Evolutionary conservation across 92 coral and sea anemone species (phyloP), one percentile per base, ranked within the genome.

Genomic region (Palythoa grandis): DNA sequence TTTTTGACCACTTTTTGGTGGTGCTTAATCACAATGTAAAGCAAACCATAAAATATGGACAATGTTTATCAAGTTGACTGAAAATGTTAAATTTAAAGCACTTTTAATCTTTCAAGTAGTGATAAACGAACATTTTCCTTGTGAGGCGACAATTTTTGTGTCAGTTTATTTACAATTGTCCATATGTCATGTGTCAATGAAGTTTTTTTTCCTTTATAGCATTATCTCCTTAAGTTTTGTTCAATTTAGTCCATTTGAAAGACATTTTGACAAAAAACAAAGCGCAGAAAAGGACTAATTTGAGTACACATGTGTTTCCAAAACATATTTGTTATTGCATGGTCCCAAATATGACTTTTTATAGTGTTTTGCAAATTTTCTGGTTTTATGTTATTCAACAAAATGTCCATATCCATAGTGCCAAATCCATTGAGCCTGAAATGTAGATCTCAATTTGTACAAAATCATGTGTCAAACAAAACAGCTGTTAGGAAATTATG

Each of bases 321-420:
- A 65, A 65, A 65, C 70, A 65, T 22, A 16, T 65, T 65, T 16
- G 20, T 16, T 16, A 29, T 65, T 65, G 3, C 0, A 1, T 65
- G 1, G 70, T 65, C 70, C 70, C 70, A 65, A 65, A 65, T 65
- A 65, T 65, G 70, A 65, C 70, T 22, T 65, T 65, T 65, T 65
- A 65, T 52, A 7, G 11, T 52, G 56, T 52, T 13, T 52, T 52
- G 56, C 56, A 52, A 52, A 52, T 52, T 52, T 52, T 7, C 56
- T 52, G 13, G 13, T 52, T 52, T 52, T 52, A 52, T 52, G 0
- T 0, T 52, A 52, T 52, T 52, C 56, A 52, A 52, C 56, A 52
- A 52, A 7, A 52, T 52, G 56, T 52, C 56, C 56, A 13, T 52
- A 52, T 52, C 3, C 19, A 56, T 56, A 56, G 19, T 56, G 61